phyloP scores from a whole-genome alignment of 2,797 vertebrate genomes.

The Sebastes hopkinsi region DNA sequence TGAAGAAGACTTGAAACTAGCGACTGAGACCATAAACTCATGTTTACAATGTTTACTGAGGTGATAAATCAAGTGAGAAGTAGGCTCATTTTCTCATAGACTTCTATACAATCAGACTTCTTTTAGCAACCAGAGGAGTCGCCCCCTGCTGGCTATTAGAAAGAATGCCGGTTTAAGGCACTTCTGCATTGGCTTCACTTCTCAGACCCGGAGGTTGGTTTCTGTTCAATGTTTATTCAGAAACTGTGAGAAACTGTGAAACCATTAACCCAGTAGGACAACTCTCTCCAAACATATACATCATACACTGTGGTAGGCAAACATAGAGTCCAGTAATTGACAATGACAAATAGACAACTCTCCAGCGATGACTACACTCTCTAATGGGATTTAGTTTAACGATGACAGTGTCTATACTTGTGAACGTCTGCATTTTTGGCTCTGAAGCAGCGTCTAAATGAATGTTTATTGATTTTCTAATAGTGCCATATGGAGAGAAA shows the following conservation, averaged over 20 bases:
- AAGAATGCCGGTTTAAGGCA: too few relatives aligned
- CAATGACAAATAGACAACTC: neutral
- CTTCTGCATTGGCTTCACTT: neutral
- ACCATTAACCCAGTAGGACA: neutral
- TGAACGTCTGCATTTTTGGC: neutral
- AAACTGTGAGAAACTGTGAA: neutral
- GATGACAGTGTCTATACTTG: neutral
- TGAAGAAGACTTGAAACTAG: too few relatives aligned
- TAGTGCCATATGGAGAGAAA: neutral
- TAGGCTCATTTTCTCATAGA: too few relatives aligned
- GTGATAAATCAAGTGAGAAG: too few relatives aligned
- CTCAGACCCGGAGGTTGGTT: neutral
- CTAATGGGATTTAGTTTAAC: neutral
- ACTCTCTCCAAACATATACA: neutral
- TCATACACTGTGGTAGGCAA: neutral
- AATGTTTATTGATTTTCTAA: slow-evolving; percentile 12
- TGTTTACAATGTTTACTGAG: too few relatives aligned
- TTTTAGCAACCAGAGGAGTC: too few relatives aligned
- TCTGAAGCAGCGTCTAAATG: neutral
- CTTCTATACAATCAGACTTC: too few relatives aligned
- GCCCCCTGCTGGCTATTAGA: too few relatives aligned
- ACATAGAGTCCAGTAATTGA: neutral
- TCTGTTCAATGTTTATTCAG: neutral
- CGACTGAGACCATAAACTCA: too few relatives aligned
- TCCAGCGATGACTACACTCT: neutral